Base-by-base conservation (phyloP, 1,140 invertebrate species). In the Hylaeus volcanicus region DNA sequence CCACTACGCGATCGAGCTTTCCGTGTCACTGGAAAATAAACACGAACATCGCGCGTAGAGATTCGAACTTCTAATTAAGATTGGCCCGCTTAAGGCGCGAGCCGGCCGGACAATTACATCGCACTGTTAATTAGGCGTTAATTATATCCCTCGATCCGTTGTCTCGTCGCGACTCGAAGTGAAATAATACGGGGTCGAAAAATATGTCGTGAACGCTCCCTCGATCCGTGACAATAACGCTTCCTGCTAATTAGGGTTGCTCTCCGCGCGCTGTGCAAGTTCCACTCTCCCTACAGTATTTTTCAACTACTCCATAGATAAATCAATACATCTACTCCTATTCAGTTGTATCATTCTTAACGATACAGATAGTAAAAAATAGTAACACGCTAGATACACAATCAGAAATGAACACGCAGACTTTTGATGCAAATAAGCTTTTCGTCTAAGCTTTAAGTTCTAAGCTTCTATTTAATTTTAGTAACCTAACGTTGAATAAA, bases 101-200 rank as follows among this genome's bases (percentile, higher is more conserved):
- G 58, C 3, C 58, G n/a, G 41, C 3, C 12, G 6, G 15, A 63
- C 68, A 72, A 78, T 78, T 70, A 72, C 68, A 14, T 11, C 14
- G 39, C 58, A 5, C 45, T n/a, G 76, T 78, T 78, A 78, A 78
- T 78, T 72, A 78, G 68, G 45, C 68, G 68, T 72, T 72, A 64
- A 64, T 78, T 78, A 41, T 72, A 26, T 14, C 41, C 51, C 48
- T n/a, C 53, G 66, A 48, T 53, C 15, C 39, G 3, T 6, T 53
- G 48, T 55, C 61, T 43, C 48, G 55, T 1, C 15, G 74, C 8
- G 61, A 8, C 12, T 14, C 1, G 43, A 39, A 41, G 9, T 12
- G 51, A 58, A 48, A 68, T 65, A 55, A 66, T 37, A 6, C 64
- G 74, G 39, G 12, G 51, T 41, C 55, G 73, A 75, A 75, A 75